Evolutionary conservation across 2,113 vertebrate species (phyloP), one percentile per base, ranked within the genome.

Genomic region (Macroglossus sobrinus): DNA sequence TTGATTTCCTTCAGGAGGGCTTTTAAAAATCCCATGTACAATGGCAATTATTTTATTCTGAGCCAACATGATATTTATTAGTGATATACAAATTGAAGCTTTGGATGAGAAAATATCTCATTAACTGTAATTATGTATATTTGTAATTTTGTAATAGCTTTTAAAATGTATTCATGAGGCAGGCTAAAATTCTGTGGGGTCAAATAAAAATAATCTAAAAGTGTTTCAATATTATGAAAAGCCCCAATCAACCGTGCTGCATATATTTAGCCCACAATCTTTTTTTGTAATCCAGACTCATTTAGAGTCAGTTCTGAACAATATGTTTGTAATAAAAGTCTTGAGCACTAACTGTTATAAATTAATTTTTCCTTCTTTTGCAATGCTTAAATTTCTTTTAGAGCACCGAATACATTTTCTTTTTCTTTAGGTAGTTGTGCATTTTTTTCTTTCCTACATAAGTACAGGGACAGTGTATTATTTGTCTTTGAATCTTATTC

Each of bases 41-140:
- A 72, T 24, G n/a, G 24, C 30, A 86, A 19, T 50, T 82, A 75
- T 38, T 89, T 82, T 16, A 78, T 47, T 93, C 68, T 81, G 9
- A 87, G 35, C 24, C 38, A 75, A 24, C 22, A 79, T 76, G 45
- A 61, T 35, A 95, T 89, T 74, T 90, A 50, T 71, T 82, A 64
- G 50, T 33, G 5, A 85, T 53, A 69, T 10, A 69, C 4, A 89
- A 92, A 89, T 80, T n/a, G 84, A 74, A 96, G 7, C n/a, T 33
- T 28, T 95, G 69, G 33, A 79, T 71, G 6, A 84, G 15, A 96
- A 95, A 91, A 72, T 75, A 80, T 40, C 22, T 89, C 35, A 91
- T 61, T 89, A 86, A 90, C 33, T 84, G 2, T 50, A 93, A 89
- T 69, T 91, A 88, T 43, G 4, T 19, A 43, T 35, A 69, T 43